These are phyloP conservation scores for Drosophila ambigua DNA, from an alignment of 1,140 invertebrate genomes.

Conservation along the genomic window DNA sequence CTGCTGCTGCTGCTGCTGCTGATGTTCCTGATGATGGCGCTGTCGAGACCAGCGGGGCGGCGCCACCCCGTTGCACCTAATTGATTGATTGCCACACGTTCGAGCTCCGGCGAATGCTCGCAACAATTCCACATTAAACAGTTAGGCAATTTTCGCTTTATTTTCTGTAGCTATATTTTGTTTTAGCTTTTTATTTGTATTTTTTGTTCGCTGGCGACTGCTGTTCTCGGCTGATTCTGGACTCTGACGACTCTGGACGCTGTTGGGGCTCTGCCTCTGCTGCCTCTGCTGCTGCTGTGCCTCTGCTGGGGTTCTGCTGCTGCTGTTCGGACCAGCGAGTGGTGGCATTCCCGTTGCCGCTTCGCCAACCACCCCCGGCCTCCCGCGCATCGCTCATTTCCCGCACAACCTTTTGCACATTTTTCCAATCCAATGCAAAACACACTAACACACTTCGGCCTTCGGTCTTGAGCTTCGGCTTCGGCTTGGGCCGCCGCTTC, in stretches of 20 bases:
- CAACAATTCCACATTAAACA: conserved; percentile 58
- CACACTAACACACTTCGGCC: conserved; percentile 53
- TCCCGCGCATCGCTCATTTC: conserved; percentile 3
- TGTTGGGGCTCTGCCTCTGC: conserved; percentile 12
- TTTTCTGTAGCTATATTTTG: neutral
- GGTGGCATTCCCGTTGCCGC: conserved; percentile 38
- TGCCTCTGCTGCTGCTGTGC: conserved; percentile 13
- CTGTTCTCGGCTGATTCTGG: conserved; percentile 26
- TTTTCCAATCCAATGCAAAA: conserved; percentile 33
- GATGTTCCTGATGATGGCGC: conserved; percentile 13
- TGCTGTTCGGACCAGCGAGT: conserved; percentile 43
- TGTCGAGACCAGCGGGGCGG: conserved; percentile 3
- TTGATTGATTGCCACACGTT: conserved; percentile 71
- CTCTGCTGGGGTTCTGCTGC: conserved; percentile 17
- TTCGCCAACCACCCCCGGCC: conserved; percentile 5
- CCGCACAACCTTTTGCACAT: conserved; percentile 16
- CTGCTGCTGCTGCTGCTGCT: conserved; percentile 32
- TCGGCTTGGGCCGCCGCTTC: conserved; percentile 11
- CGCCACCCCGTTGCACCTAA: conserved; percentile 39
- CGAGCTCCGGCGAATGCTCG: conserved; percentile 42
- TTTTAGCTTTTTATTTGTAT: neutral
- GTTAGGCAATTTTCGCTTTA: conserved; percentile 7
- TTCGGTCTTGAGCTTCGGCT: conserved; percentile 5
- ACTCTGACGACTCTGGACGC: conserved; percentile 36
- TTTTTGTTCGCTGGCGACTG: conserved; percentile 19